Evolutionary conservation across 1,140 invertebrate species (phyloP).

Genomic region (Calliphora vicina): DNA sequence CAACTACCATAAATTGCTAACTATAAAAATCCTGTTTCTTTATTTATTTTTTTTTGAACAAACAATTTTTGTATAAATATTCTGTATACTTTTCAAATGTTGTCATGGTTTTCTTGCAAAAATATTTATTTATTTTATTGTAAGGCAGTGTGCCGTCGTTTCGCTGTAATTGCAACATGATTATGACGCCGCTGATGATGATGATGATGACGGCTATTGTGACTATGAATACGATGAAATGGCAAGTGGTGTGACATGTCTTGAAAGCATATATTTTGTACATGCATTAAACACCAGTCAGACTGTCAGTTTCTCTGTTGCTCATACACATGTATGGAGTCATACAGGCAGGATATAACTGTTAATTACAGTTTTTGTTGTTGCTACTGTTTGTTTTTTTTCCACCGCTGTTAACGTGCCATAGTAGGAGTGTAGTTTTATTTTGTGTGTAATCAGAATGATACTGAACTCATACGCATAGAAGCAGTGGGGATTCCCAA

Average conservation of each 20-base stretch:
- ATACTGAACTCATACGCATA: not conserved
- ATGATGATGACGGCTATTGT: not conserved
- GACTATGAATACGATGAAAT: not conserved
- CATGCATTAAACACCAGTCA: not conserved
- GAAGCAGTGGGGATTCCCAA: not conserved
- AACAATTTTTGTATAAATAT: not conserved
- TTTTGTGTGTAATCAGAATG: not conserved
- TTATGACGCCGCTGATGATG: not conserved
- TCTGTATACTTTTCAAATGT: not conserved
- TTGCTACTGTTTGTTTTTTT: no score
- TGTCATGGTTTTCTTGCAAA: not conserved
- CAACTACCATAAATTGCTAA: not conserved
- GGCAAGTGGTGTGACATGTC: not conserved
- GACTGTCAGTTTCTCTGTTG: not conserved
- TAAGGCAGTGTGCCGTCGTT: not conserved
- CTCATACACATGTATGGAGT: not conserved
- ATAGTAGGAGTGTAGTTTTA: not conserved
- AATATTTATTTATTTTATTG: not conserved
- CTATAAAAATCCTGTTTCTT: not conserved
- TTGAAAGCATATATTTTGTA: not conserved
- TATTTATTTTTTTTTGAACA: not conserved
- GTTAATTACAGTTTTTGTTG: constrained; percentile 9
- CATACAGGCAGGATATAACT: not conserved
- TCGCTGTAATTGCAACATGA: not conserved
- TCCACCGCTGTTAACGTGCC: not conserved